Conservation (phyloP, 2,888 invertebrate genomes). For the Chymomyza caudatula region DNA sequence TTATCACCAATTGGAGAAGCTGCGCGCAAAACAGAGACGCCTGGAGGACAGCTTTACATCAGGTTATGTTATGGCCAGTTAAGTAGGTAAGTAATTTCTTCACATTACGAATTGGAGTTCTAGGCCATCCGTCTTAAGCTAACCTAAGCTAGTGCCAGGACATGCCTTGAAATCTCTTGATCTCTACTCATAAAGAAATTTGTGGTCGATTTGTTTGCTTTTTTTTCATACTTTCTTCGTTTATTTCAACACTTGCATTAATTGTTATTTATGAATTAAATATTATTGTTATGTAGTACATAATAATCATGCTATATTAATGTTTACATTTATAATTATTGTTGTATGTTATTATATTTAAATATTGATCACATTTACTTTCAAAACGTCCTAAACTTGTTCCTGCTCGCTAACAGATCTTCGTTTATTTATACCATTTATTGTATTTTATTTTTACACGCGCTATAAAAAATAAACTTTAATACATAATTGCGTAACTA, state of each 20-base stretch:
- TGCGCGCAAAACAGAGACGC: too few relatives aligned
- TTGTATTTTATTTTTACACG: neutral
- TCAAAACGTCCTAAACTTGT: slow-evolving; percentile 64
- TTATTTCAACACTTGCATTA: slow-evolving; percentile 46
- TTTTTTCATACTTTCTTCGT: slow-evolving; percentile 26
- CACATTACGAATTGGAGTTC: too few relatives aligned
- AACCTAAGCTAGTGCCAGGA: too few relatives aligned
- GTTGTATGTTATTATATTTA: slow-evolving; percentile 58
- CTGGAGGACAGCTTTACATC: too few relatives aligned
- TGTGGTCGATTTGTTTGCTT: too few relatives aligned
- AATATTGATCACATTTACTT: slow-evolving; percentile 76
- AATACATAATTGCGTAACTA: slow-evolving; percentile 2
- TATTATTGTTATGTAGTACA: slow-evolving; percentile 44
- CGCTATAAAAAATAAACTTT: neutral
- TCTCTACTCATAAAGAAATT: neutral
- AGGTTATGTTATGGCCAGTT: too few relatives aligned
- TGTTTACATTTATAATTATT: slow-evolving; percentile 50
- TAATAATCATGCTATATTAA: slow-evolving; percentile 55
- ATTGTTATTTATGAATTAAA: slow-evolving; percentile 57
- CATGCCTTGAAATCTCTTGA: slow-evolving; percentile 31
- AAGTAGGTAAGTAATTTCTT: too few relatives aligned
- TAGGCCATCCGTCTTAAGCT: too few relatives aligned
- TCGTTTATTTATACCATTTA: neutral
- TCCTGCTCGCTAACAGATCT: slow-evolving; percentile 42
- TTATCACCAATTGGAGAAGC: too few relatives aligned